Evolutionary conservation across 1,140 invertebrate species (phyloP).

Genomic region (Pollicipes pollicipes): DNA sequence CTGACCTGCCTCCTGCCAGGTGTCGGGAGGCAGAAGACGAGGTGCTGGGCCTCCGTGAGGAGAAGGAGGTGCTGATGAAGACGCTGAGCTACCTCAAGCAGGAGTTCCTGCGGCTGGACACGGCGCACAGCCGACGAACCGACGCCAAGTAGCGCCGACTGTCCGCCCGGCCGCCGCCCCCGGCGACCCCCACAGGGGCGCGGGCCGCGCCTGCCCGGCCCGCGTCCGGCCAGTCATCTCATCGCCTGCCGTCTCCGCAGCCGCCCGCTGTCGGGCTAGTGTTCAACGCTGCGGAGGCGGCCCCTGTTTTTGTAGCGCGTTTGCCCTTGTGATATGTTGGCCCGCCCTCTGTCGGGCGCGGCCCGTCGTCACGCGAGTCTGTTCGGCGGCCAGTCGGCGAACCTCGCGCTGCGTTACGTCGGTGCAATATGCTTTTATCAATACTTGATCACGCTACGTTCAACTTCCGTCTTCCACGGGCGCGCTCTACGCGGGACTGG

Average conservation of each 20-base stretch:
- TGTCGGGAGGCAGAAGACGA: background rate
- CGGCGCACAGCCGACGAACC: background rate
- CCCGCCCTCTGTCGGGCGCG: background rate
- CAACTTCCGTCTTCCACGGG: background rate
- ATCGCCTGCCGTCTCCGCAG: background rate
- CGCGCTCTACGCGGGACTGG: no score
- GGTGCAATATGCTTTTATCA: background rate
- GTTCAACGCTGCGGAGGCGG: background rate
- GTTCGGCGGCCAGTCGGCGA: no score
- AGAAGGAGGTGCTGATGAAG: conserved; percentile 1
- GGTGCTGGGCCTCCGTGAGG: background rate
- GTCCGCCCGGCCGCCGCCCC: no score
- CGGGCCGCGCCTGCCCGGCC: no score
- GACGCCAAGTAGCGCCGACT: background rate
- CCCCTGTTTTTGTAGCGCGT: background rate
- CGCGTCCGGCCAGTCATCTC: background rate
- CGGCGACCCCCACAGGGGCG: no score
- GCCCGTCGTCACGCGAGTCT: no score
- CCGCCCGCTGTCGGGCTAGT: no score
- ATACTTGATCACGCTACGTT: background rate
- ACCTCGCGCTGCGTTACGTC: background rate
- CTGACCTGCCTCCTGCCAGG: no score
- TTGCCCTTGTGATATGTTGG: conserved; percentile 1
- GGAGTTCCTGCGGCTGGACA: background rate
- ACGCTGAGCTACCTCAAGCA: background rate